These are phyloP conservation scores for Neotoma lepida DNA, from an alignment of 2,113 vertebrate species.

Conservation along the genomic window DNA sequence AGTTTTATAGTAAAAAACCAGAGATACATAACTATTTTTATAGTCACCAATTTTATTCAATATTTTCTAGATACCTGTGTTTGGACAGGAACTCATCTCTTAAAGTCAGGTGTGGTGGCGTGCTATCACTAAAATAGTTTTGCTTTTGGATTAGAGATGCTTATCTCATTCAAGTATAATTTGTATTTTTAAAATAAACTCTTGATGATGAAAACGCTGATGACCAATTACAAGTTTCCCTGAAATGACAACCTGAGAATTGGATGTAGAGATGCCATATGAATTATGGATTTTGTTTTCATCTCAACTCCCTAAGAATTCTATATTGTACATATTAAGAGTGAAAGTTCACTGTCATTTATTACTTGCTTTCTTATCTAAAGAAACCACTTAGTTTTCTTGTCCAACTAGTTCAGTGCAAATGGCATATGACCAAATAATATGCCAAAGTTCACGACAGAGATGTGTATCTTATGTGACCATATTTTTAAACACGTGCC, in stretches of 20 bases:
- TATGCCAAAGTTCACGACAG: background rate
- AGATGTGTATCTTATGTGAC: background rate
- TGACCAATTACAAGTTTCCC: background rate
- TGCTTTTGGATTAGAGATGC: background rate
- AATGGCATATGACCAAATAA: background rate
- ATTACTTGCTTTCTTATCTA: constrained; percentile 28
- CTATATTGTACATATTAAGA: background rate
- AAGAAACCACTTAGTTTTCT: constrained; percentile 31
- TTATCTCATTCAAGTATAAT: background rate
- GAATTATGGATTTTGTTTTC: constrained; percentile 61
- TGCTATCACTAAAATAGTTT: background rate
- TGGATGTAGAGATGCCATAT: constrained; percentile 17
- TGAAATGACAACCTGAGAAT: constrained; percentile 29
- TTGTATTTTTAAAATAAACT: constrained; percentile 59
- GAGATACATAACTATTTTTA: constrained; percentile 21
- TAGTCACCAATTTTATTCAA: background rate
- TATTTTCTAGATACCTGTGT: background rate
- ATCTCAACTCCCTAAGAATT: constrained; percentile 9
- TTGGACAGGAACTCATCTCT: background rate
- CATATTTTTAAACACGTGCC: background rate
- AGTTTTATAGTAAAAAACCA: constrained; percentile 46
- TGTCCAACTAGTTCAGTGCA: background rate
- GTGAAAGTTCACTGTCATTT: constrained; percentile 23
- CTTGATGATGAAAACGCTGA: constrained; percentile 27
- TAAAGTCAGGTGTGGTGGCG: background rate